A percentile compares a stretch with the other conserved stretches of the same genome.
Conservation (phyloP, 2,888 invertebrate genomes). For the Drosophila paramelanica region DNA sequence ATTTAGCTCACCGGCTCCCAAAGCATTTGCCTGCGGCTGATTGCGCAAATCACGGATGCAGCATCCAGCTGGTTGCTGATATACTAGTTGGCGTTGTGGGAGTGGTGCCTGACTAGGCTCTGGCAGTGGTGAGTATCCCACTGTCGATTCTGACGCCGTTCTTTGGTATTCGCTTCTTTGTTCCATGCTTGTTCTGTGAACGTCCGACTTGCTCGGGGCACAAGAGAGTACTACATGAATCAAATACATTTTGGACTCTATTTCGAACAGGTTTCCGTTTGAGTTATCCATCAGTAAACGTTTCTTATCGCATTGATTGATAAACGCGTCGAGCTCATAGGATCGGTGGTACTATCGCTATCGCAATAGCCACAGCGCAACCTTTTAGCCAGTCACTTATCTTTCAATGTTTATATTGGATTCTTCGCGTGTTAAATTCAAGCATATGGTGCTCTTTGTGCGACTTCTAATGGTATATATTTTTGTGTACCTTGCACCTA, state of each 20-base stretch:
- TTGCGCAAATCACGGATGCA: constrained; percentile 68
- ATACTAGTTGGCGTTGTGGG: constrained; percentile 17
- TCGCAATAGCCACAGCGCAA: constrained; percentile 23
- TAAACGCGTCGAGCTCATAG: constrained; percentile 32
- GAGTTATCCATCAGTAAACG: constrained; percentile 49
- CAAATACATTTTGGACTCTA: constrained; percentile 8
- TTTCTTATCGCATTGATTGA: constrained; percentile 75
- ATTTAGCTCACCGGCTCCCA: constrained; percentile 53
- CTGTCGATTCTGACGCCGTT: constrained; percentile 44
- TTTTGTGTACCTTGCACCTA: no score
- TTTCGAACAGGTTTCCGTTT: constrained; percentile 39
- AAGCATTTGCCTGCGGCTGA: constrained; percentile 70
- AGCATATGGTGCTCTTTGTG: constrained; percentile 22
- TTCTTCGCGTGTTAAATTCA: constrained; percentile 21
- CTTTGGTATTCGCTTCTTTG: constrained; percentile 37
- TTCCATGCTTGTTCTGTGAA: constrained; percentile 38
- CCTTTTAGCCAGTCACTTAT: constrained; percentile 43
- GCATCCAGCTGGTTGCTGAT: constrained; percentile 43
- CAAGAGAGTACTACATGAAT: constrained; percentile 44
- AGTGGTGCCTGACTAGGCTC: constrained; percentile 3
- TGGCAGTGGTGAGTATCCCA: constrained; percentile 52
- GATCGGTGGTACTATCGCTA: constrained; percentile 22
- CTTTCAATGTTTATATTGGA: constrained; percentile 39
- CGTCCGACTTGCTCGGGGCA: constrained; percentile 46
- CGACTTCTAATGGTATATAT: neutral